These are phyloP conservation scores for Cetoscarus ocellatus DNA, from an alignment of 2,797 vertebrate genomes.

Conservation along the genomic window DNA sequence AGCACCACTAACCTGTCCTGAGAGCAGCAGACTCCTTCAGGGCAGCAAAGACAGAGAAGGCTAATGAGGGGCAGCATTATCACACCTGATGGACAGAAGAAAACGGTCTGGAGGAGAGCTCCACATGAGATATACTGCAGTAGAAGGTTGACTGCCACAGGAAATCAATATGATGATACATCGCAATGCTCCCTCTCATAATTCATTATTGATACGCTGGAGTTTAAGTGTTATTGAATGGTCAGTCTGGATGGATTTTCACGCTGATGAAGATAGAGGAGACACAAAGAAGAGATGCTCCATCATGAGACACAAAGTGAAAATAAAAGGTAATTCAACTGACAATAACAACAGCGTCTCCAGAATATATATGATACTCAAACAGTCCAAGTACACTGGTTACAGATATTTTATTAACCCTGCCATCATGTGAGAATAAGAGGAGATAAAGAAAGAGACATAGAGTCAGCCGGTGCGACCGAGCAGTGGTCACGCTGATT, in stretches of 20 bases:
- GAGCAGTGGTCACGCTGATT: too few relatives aligned
- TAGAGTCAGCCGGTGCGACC: too few relatives aligned
- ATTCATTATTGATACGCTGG: constrained; percentile 11
- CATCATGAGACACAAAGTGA: not conserved
- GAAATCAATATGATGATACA: constrained; percentile 14
- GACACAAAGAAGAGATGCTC: not conserved
- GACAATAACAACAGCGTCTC: too few relatives aligned
- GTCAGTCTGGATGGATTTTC: constrained; percentile 5
- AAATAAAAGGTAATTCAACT: too few relatives aligned
- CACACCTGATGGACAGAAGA: constrained; percentile 23
- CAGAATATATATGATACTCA: too few relatives aligned
- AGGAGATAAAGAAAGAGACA: too few relatives aligned
- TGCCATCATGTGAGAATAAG: too few relatives aligned
- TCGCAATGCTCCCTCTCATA: not conserved
- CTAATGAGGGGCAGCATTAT: constrained; percentile 26
- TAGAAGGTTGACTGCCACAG: constrained; percentile 6
- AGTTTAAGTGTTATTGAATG: constrained; percentile 1
- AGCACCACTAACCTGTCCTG: not conserved
- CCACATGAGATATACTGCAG: not conserved
- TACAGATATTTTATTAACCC: too few relatives aligned
- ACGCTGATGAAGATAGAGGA: not conserved
- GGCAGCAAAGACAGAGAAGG: constrained; percentile 7
- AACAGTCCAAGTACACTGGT: too few relatives aligned
- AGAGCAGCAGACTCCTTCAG: constrained; percentile 6
- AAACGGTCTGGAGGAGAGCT: constrained; percentile 9